A percentile compares a stretch with the other conserved stretches of the same genome.
These are phyloP conservation scores for Ctenopoma multispine DNA, from an alignment of 2,797 vertebrate species.

Conservation along the genomic window DNA sequence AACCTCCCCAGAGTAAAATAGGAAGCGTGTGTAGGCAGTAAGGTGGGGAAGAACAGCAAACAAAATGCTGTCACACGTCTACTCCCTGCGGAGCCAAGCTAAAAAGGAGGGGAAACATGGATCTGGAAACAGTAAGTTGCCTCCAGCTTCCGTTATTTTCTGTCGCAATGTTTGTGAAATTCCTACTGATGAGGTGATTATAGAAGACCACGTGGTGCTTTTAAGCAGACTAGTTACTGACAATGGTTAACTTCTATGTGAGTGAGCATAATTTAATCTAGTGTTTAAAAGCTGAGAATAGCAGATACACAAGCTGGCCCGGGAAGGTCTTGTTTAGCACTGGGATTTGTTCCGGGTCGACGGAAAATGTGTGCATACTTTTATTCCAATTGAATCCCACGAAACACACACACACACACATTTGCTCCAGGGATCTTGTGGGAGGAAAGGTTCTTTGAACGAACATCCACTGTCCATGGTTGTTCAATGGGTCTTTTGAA, in stretches of 20 bases:
- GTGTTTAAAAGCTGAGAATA: constrained; percentile 3
- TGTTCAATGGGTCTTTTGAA: constrained; percentile 62
- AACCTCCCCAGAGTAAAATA: constrained; percentile 72
- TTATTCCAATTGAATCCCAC: constrained; percentile 55
- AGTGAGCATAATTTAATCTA: constrained; percentile 36
- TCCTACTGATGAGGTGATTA: constrained; percentile 78
- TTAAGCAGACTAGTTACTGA: constrained; percentile 43
- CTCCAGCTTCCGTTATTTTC: constrained; percentile 67
- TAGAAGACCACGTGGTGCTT: constrained; percentile 46
- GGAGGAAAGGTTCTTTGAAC: constrained; percentile 8
- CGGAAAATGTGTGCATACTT: constrained; percentile 30
- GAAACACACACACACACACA: constrained; percentile 45
- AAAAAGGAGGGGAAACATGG: constrained; percentile 63
- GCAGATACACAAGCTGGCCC: constrained; percentile 18
- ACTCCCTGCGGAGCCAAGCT: constrained; percentile 72
- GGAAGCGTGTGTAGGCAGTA: constrained; percentile 70
- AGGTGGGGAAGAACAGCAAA: constrained; percentile 78
- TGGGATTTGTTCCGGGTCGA: constrained; percentile 29
- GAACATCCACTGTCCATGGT: constrained; percentile 42
- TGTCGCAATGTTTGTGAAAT: constrained; percentile 70
- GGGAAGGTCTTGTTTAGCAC: constrained; percentile 13
- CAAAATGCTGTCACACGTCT: constrained; percentile 74
- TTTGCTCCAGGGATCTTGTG: constrained; percentile 54
- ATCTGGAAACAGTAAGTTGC: constrained; percentile 74
- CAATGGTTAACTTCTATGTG: constrained; percentile 7